Conservation (phyloP, 30 jellyfish, hydroid and myxozoan genomes). For the Hydractinia echinata region DNA sequence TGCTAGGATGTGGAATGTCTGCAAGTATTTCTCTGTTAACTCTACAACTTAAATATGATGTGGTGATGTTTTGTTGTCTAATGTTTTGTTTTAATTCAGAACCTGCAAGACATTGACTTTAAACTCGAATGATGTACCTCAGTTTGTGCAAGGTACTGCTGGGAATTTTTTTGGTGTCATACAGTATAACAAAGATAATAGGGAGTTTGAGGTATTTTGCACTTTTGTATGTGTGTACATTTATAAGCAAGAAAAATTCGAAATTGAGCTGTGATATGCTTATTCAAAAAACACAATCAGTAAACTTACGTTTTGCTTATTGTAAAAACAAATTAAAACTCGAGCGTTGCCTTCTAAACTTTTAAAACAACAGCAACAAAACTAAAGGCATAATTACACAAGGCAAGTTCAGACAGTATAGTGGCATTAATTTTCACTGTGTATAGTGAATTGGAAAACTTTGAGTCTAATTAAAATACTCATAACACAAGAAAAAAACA, state of each 20-base stretch:
- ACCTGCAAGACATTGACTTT: conserved; percentile 56
- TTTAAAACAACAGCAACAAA: no score
- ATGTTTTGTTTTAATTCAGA: conserved; percentile 31
- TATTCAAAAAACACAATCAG: neutral
- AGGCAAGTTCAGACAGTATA: no score
- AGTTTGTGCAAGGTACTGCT: conserved; percentile 64
- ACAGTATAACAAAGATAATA: conserved; percentile 79
- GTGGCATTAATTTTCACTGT: no score
- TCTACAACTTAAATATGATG: neutral
- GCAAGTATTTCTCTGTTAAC: neutral
- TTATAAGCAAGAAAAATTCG: neutral
- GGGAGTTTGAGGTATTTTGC: conserved; percentile 92
- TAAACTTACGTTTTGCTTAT: no score
- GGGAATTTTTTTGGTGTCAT: conserved; percentile 90
- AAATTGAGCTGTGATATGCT: neutral
- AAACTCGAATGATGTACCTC: conserved; percentile 39
- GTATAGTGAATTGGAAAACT: no score
- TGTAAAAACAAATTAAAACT: no score
- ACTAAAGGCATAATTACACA: no score
- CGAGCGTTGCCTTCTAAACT: no score
- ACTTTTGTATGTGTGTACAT: neutral
- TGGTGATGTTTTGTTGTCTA: neutral
- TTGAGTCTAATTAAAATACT: no score
- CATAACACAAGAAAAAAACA: no score
- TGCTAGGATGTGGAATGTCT: neutral